phyloP scores from a whole-genome alignment of 2,888 invertebrate species.

The Pristionchus japonicus region DNA sequence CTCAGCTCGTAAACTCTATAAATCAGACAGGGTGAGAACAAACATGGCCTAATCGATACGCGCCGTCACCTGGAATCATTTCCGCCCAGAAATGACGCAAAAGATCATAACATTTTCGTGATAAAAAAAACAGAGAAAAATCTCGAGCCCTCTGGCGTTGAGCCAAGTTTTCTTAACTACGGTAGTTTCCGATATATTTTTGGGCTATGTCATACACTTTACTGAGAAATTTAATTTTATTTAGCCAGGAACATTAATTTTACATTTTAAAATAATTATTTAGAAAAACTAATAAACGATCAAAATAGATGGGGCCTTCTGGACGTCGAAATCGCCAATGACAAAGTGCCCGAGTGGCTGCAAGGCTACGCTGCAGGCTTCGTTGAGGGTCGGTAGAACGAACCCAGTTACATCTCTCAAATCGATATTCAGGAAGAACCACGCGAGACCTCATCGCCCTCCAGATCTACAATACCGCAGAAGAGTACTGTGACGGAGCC shows the following conservation, averaged over 20 bases:
- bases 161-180: not conserved
- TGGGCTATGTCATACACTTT: not conserved
- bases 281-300: no score
- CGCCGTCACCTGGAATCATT: not conserved
- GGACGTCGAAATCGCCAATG: constrained; percentile 66
- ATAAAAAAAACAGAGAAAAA: not conserved
- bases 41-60: constrained; percentile 44
- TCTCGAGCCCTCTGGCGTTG: not conserved
- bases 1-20: constrained; percentile 58
- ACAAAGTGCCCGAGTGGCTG: constrained; percentile 59
- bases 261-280: not conserved
- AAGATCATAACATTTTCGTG: not conserved
- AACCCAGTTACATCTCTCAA: not conserved
- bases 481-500: constrained; percentile 71
- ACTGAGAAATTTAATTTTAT: not conserved
- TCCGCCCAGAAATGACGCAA: not conserved
- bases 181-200: not conserved
- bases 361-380: constrained; percentile 72
- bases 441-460: constrained; percentile 64
- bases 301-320: constrained; percentile 62
- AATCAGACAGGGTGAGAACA: constrained; percentile 63
- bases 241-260: no score
- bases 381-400: constrained; percentile 63
- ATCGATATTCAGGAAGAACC: constrained; percentile 54
- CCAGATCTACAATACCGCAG: constrained; percentile 69